phyloP scores from a whole-genome alignment of 2,888 invertebrate species.

The Plebejus argus region DNA sequence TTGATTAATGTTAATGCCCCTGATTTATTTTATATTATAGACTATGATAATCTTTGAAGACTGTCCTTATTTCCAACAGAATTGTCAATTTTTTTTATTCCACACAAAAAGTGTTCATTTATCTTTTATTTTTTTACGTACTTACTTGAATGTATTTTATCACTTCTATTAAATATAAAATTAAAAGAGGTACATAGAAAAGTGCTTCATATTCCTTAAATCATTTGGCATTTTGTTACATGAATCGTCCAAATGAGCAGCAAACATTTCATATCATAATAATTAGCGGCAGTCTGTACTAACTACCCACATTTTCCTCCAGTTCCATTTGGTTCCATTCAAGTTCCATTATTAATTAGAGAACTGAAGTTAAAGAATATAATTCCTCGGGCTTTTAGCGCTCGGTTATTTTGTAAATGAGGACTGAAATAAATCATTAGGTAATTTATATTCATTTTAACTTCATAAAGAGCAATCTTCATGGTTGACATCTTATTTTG shows the following conservation, averaged over 20 bases:
- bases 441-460: neutral
- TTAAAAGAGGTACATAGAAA: neutral
- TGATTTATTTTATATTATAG: neutral
- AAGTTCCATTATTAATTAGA: neutral
- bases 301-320: neutral
- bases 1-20: neutral
- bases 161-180: neutral
- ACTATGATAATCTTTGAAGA: neutral
- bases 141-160: neutral
- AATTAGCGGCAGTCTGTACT: constrained; percentile 2
- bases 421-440: neutral
- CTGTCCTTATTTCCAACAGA: neutral
- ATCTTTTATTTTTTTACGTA: neutral
- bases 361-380: neutral
- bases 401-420: neutral
- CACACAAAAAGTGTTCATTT: neutral
- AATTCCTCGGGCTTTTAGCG: neutral
- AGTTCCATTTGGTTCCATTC: too few species aligned
- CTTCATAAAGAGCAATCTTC: neutral
- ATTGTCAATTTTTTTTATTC: neutral
- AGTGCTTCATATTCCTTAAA: neutral
- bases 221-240: neutral
- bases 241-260: neutral
- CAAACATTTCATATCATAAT: neutral
- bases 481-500: neutral